Evolutionary conservation across 2,888 invertebrate genomes (phyloP).

Genomic region (Pycnomerus fuliginosus): DNA sequence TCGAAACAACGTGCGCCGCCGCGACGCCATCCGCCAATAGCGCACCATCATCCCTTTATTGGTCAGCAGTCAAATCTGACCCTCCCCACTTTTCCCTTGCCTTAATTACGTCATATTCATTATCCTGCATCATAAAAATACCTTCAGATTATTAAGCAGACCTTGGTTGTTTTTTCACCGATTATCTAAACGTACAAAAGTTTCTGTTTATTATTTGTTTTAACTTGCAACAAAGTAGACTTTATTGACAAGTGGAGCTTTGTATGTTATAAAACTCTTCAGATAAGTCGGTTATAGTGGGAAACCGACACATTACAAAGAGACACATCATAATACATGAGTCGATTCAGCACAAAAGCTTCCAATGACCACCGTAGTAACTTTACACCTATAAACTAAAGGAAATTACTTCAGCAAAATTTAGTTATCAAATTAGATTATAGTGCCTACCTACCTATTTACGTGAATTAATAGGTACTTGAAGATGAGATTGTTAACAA

Average conservation of each 20-base stretch:
- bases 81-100: constrained; percentile 36
- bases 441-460: no score
- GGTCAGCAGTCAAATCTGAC: constrained; percentile 48
- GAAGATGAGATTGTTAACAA: no score
- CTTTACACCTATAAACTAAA: no score
- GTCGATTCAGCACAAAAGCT: constrained; percentile 39
- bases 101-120: constrained; percentile 45
- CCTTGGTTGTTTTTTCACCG: background rate
- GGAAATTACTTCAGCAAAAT: no score
- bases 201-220: constrained; percentile 5
- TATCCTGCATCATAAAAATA: constrained; percentile 23
- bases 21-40: constrained; percentile 50
- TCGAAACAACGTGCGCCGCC: constrained; percentile 45
- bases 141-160: no score
- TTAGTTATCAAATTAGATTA: no score
- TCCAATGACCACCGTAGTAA: no score
- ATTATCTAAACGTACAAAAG: constrained; percentile 3
- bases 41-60: constrained; percentile 45
- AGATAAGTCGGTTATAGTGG: constrained; percentile 9
- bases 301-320: constrained; percentile 29
- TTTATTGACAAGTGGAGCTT: constrained; percentile 1
- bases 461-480: no score
- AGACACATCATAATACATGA: constrained; percentile 30
- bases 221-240: constrained; percentile 7
- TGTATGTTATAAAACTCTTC: constrained; percentile 1